These are phyloP conservation scores for Willowsia nigromaculata DNA, from an alignment of 2,888 invertebrate species.

Conservation along the genomic window DNA sequence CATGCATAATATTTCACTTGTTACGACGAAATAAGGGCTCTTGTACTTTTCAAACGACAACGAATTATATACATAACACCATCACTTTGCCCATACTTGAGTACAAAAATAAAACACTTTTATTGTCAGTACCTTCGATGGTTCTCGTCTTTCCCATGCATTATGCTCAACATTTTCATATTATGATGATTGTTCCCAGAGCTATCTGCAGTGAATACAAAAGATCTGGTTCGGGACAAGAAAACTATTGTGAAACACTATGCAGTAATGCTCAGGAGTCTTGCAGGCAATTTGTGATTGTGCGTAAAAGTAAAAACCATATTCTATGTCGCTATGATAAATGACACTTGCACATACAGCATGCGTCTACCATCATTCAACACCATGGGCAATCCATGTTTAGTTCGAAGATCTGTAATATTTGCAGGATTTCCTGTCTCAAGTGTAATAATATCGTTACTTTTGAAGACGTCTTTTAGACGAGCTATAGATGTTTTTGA, in stretches of 20 bases:
- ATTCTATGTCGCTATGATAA: constrained; percentile 34
- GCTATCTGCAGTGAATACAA: constrained; percentile 34
- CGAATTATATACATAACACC: constrained; percentile 2
- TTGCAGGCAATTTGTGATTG: constrained; percentile 14
- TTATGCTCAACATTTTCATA: constrained; percentile 8
- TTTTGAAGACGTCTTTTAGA: neutral
- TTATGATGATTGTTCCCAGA: constrained; percentile 23
- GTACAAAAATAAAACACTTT: neutral
- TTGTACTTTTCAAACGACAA: neutral
- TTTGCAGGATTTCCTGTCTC: neutral
- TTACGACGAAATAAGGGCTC: neutral
- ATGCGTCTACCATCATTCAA: neutral
- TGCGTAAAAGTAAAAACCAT: neutral
- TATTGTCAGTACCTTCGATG: neutral
- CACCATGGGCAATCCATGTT: neutral
- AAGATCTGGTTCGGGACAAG: constrained; percentile 5
- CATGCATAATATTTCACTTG: constrained; percentile 50
- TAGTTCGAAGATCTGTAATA: neutral
- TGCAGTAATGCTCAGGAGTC: neutral
- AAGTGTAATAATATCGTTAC: neutral
- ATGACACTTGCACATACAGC: neutral
- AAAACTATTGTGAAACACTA: neutral
- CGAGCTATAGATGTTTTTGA: neutral
- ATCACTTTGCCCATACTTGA: neutral
- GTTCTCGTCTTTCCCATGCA: neutral